Base-by-base conservation (phyloP, 92 coral and sea anemone genomes). In the Paramuricea clavata region DNA sequence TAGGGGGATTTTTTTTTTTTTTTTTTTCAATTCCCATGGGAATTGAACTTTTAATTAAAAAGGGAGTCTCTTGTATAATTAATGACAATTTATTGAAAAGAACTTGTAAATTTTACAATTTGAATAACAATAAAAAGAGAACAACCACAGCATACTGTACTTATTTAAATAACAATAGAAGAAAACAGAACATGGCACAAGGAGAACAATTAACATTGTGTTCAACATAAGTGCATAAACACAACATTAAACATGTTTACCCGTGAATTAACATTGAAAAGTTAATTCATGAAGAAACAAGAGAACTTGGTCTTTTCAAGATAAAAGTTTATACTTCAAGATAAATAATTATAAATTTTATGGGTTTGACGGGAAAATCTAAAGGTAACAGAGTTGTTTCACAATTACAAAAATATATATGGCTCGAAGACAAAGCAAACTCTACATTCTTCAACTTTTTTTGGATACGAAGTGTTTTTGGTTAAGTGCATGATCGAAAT, bases 41-140 rank as follows among this genome's bases (percentile, higher is more conserved):
- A 64, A 64, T 64, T 64, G 71, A 64, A 64, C 3, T 23, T 64
- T 64, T 64, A 17, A 64, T 23, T 64, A 64, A 64, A 25, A 64
- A 26, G 27, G n/a, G 71, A n/a, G 2, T 12, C 15, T 3, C 31
- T 9, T 64, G 15, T 64, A 64, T 4, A 64, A 19, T 64, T 64
- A 9, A 27, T 64, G 21, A 64, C 1, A 64, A 17, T 64, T 64
- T 64, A 64, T 64, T 64, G 33, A 64, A 64, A 17, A 64, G 33
- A 23, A 28, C 15, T 12, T 64, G 15, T 12, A 23, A 64, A 17
- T 25, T 7, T 17, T 25, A 64, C 31, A 64, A 64, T 64, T 17
- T 23, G 33, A 64, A 64, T 25, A 57, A 17, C 27, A 17, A 64
- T 12, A 64, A 64, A 25, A 64, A 64, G 31, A 64, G 71, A 64